Evolutionary conservation across 2,113 vertebrate species (phyloP), one percentile per base, ranked within the genome.

Genomic region (Gavialis gangeticus): DNA sequence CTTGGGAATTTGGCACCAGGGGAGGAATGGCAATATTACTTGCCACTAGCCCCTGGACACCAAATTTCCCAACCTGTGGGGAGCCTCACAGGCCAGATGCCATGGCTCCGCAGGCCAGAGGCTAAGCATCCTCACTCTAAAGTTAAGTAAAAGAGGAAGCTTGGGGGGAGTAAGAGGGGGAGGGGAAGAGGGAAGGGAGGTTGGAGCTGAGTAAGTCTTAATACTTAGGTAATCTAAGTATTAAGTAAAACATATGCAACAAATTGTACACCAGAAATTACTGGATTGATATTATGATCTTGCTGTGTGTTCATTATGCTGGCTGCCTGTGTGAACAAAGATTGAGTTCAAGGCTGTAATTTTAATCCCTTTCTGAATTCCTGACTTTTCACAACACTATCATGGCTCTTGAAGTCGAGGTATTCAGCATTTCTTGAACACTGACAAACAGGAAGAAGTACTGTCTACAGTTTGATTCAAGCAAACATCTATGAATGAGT

Each of bases 361-460:
- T 27, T 57, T 5, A 85, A 63, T 54, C 64, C 30, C 69, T 14
- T 57, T 15, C 85, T 2, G 3, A 75, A 82, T 1, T 3, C 21
- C 12, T 58, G 66, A 63, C 1, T 3, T n/a, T 37, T 60, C 62
- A 59, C 3, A 57, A 46, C 82, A 82, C 62, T 64, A 91, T 18
- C 37, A 28, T 55, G 82, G 15, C 62, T 87, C 69, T 28, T 18
- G 24, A 69, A 57, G 79, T 1, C 37, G 63, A 2, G 0, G 83
- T 82, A 24, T 90, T 92, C 58, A 12, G 75, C 22, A 87, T 59
- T 24, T 89, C 84, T 85, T 75, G 67, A 7, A 57, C 84, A 27
- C 5, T 46, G 64, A 75, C 63, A 85, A 34, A 93, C 37, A 94
- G 88, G 67, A 96, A 95, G 18, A 84, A 62, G 34, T 25, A 94